Base-by-base conservation (phyloP, 1,140 invertebrate genomes). In the Gonioctena quinquepunctata region DNA sequence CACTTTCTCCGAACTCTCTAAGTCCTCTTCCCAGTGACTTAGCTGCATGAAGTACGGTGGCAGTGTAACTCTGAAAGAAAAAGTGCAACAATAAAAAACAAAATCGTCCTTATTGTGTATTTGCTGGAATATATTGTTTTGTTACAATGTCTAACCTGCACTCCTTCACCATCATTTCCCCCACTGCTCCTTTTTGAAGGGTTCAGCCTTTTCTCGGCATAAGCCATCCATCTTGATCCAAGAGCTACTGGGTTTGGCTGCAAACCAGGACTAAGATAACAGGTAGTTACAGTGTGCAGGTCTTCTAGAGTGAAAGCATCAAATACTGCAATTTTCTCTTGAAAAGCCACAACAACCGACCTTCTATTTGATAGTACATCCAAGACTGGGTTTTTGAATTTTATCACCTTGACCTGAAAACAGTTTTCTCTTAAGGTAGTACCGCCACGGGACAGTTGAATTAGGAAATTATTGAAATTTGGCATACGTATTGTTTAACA, bases 1-100 rank as follows among this genome's bases (percentile, higher is more conserved):
- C 94, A 25, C 93, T 95, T 83, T 98, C 97, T n/a, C 96, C 93
- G 67, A 99, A 87, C 59, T 96, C 95, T 2, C 92, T 88, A 13
- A 95, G 80, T 5, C 94, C 94, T 81, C 94, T 93, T 23, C 93
- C 93, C 6, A 96, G 83, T 16, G 91, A 96, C 85, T 98, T 98
- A 19, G 96, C 96, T 19, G 96, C 96, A 84, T 96, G 96, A 13
- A 99, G 88, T 54, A 98, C 93, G 0, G 95, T 96, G 0, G 96
- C 96, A 60, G 96, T 97, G 80, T 98, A 98, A 75, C 96, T 97
- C 77, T 94, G 92, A 7, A 93, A 78, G 23, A 19, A 65, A 66
- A 56, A 69, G 23, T 27, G 25, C 6, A 7, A 7, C 33, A 42
- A 42, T 42, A n/a, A 42, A 6, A 42, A 42, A 42, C n/a, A n/a